phyloP scores from a whole-genome alignment of 2,113 vertebrate genomes.

The Pelobates fuscus region DNA sequence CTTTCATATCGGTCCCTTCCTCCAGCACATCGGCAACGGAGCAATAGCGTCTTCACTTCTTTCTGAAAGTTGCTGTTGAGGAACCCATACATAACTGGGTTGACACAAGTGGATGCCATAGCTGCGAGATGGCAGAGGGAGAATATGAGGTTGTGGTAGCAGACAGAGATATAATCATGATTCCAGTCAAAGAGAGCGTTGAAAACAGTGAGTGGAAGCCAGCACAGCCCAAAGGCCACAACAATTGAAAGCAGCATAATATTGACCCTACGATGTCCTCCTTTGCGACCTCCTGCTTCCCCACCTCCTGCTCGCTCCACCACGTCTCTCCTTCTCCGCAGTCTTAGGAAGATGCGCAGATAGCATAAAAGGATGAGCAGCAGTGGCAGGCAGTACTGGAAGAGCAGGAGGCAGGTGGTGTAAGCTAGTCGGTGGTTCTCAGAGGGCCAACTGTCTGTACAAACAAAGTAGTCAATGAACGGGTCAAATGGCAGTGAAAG shows the following conservation, averaged over 20 bases:
- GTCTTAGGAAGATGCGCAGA: conserved; percentile 71
- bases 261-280: conserved; percentile 67
- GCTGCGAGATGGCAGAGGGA: conserved; percentile 72
- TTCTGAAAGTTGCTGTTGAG: conserved; percentile 77
- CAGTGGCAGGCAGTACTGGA: conserved; percentile 74
- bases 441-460: conserved; percentile 71
- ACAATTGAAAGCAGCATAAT: conserved; percentile 70
- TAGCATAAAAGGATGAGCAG: conserved; percentile 72
- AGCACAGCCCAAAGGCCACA: conserved; percentile 69
- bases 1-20: conserved; percentile 67
- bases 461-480: conserved; percentile 69
- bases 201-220: conserved; percentile 75
- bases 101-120: conserved; percentile 75
- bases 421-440: conserved; percentile 70
- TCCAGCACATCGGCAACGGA: conserved; percentile 63
- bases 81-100: conserved; percentile 74
- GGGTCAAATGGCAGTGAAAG: conserved; percentile 66
- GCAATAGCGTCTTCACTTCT: conserved; percentile 66
- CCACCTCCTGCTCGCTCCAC: conserved; percentile 61
- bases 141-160: conserved; percentile 73
- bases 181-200: conserved; percentile 75
- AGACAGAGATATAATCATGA: conserved; percentile 67
- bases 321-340: conserved; percentile 68
- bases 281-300: conserved; percentile 42
- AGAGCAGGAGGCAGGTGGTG: conserved; percentile 70